A percentile compares a stretch with the other conserved stretches of the same genome.
Conservation (phyloP, 2,888 invertebrate genomes). For the Tinea trinotella region DNA sequence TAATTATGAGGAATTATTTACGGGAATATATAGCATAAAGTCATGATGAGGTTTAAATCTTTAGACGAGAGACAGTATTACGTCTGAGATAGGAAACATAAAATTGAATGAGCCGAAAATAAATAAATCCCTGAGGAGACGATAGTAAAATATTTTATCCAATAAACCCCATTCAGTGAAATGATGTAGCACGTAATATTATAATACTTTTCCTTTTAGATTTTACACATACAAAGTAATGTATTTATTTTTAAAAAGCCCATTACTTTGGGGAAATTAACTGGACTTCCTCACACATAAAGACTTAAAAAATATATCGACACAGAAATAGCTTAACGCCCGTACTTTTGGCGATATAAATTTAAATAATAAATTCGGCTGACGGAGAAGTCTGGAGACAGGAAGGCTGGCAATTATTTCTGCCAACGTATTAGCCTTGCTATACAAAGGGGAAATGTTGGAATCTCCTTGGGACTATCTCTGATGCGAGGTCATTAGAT, state of each 20-base stretch:
- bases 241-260: background rate
- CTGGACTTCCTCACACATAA: background rate
- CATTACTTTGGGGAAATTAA: background rate
- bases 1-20: too few relatives aligned
- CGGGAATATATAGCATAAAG: too few relatives aligned
- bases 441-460: too few relatives aligned
- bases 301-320: background rate
- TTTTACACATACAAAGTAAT: background rate
- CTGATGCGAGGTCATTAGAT: too few relatives aligned
- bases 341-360: too few relatives aligned
- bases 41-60: background rate
- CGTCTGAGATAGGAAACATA: background rate
- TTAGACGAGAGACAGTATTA: background rate
- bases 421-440: too few relatives aligned
- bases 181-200: background rate
- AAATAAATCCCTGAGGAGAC: background rate
- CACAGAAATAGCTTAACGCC: background rate
- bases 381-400: too few relatives aligned
- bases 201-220: background rate
- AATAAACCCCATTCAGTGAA: background rate
- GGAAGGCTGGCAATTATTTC: too few relatives aligned
- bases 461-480: too few relatives aligned
- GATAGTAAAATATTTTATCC: background rate
- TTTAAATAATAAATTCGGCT: too few relatives aligned
- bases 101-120: background rate